A percentile compares a stretch with the other conserved stretches of the same genome.
These are phyloP conservation scores for Taenaris catops DNA, from an alignment of 2,888 invertebrate species.

Conservation along the genomic window DNA sequence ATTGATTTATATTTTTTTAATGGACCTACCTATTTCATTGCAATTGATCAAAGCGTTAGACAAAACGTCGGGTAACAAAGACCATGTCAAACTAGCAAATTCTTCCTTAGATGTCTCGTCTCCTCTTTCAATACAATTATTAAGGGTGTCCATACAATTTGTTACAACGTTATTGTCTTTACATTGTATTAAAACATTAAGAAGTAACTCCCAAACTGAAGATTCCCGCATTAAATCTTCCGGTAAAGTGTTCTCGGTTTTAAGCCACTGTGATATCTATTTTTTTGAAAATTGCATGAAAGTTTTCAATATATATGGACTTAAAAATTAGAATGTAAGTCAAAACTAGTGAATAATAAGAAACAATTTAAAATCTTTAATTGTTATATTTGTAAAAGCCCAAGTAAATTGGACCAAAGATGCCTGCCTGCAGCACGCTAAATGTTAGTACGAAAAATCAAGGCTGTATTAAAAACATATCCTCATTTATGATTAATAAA, in stretches of 20 bases:
- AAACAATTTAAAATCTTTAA: too few species aligned
- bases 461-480: too few species aligned
- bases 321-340: too few species aligned
- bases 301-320: too few species aligned
- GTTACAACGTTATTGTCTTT: constrained; percentile 33
- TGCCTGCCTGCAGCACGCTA: too few species aligned
- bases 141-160: constrained; percentile 50
- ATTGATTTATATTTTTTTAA: too few species aligned
- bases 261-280: constrained; percentile 63
- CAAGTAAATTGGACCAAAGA: too few species aligned
- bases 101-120: constrained; percentile 42
- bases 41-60: constrained; percentile 53
- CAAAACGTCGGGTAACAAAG: constrained; percentile 49
- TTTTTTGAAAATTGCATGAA: too few species aligned
- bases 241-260: constrained; percentile 53
- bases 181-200: constrained; percentile 48
- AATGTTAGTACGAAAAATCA: too few species aligned
- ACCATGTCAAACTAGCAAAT: constrained; percentile 50
- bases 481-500: too few species aligned
- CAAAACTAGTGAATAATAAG: too few species aligned
- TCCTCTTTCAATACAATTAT: constrained; percentile 42
- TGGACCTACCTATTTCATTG: constrained; percentile 45
- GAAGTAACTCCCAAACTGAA: constrained; percentile 53
- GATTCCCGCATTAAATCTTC: constrained; percentile 46
- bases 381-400: too few species aligned